A percentile compares a stretch with the other conserved stretches of the same genome.
These are phyloP conservation scores for Corticium candelabrum DNA, from an alignment of 37 sponge, comb jelly and placozoan genomes.

Conservation along the genomic window DNA sequence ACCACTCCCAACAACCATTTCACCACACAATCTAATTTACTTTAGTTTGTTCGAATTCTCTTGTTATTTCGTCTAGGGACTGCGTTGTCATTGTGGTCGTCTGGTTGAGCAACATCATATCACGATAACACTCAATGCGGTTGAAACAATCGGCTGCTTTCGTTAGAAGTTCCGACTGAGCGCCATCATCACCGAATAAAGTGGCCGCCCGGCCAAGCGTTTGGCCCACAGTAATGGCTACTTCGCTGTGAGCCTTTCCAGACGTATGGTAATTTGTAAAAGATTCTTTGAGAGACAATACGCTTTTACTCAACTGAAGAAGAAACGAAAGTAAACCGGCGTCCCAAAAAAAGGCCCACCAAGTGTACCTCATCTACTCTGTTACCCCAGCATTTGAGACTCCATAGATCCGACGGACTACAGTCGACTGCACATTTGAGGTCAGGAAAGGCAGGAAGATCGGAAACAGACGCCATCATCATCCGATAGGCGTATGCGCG, in stretches of 20 bases:
- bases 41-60: neutral
- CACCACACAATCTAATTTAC: no score
- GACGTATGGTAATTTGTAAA: neutral
- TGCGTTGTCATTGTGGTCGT: neutral
- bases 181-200: neutral
- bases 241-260: neutral
- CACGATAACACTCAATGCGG: neutral
- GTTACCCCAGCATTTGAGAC: neutral
- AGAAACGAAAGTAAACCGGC: no score
- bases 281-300: neutral
- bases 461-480: neutral
- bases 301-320: no score
- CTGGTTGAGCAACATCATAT: neutral
- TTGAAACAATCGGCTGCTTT: neutral
- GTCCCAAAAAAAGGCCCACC: no score
- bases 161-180: neutral
- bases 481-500: neutral
- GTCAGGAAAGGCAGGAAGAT: neutral
- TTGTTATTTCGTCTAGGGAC: neutral
- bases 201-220: neutral
- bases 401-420: neutral
- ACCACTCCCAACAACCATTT: no score
- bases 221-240: neutral
- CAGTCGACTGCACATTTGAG: neutral
- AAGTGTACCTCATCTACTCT: neutral